These are phyloP conservation scores for Nymphalis c-album DNA, from an alignment of 2,888 invertebrate genomes.

Conservation along the genomic window DNA sequence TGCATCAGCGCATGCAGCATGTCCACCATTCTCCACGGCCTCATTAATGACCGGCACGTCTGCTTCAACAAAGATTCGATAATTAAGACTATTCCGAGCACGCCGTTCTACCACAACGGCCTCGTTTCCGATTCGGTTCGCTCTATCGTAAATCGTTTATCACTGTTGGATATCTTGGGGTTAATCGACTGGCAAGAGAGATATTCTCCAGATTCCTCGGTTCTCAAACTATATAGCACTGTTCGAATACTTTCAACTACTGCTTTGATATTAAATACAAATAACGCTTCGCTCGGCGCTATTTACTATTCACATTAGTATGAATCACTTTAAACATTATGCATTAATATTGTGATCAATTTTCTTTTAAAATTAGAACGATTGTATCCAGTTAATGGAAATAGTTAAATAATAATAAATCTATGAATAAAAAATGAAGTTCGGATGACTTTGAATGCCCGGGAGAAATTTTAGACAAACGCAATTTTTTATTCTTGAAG, in stretches of 20 bases:
- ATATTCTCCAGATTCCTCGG: constrained; percentile 57
- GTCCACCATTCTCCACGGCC: constrained; percentile 54
- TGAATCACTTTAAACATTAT: no score
- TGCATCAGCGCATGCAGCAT: constrained; percentile 57
- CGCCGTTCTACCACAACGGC: constrained; percentile 64
- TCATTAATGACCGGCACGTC: constrained; percentile 59
- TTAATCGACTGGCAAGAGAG: constrained; percentile 65
- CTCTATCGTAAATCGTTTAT: constrained; percentile 74
- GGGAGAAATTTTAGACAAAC: constrained; percentile 4
- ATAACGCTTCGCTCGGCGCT: background rate
- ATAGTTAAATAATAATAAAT: constrained; percentile 1
- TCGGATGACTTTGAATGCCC: background rate
- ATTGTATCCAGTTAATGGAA: background rate
- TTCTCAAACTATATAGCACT: constrained; percentile 21
- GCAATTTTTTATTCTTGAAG: background rate
- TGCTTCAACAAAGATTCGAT: constrained; percentile 64
- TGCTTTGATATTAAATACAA: background rate
- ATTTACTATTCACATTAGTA: no score
- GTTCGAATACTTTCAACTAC: background rate
- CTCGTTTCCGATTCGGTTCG: constrained; percentile 75
- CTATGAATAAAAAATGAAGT: constrained; percentile 2
- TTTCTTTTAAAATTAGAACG: background rate
- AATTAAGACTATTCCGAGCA: constrained; percentile 72
- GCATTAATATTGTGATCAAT: no score
- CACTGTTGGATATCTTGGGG: constrained; percentile 56